Base-by-base conservation (phyloP, 30 jellyfish, hydroid and myxozoan species). In the Turritopsis dohrnii region DNA sequence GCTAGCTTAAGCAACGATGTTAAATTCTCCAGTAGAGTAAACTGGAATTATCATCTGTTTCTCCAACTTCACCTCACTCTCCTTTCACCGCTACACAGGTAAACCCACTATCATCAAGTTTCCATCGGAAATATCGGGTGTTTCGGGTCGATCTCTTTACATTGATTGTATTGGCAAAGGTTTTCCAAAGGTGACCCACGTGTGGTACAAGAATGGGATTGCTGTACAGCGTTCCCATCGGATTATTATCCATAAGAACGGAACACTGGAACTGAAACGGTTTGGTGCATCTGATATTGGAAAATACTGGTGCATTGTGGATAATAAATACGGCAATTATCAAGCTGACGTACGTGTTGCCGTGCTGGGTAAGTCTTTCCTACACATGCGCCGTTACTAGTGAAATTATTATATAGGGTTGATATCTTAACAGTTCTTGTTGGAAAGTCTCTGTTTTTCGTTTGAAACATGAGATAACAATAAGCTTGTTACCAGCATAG, bases 121-220 rank as follows among this genome's bases (percentile, higher is more conserved):
- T 53, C 83, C 88, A 1, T 84, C 80, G 28, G 69, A 75, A 5
- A 74, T 80, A 18, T 66, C 81, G 29, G 96, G 95, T 17, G 7
- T 93, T 28, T 30, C 79, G 53, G 88, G 88, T 54, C 52, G 82
- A 76, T 84, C 96, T 16, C 85, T 88, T 7, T 66, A 28, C 17
- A 29, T 88, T 28, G 84, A 88, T 77, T 93, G 98, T 72, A 71
- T 53, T 23, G 98, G 95, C 24, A 93, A 93, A 73, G 98, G 98
- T 54, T 87, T 65, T 71, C 96, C 98, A 9, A 53, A 54, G 41
- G 88, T 90, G 9, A 84, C 95, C 9, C 74, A 21, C 54, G 71
- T 8, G 31, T 93, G 98, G 98, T n/a, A 74, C 20, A 85, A 87
- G 52, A 89, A 92, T 66, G 88, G 90, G 74, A 71, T 87, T 85